Percentiles rank a stretch among this genome's conserved stretches.
These are phyloP conservation scores for Eledona agricola DNA, from an alignment of 2,888 invertebrate species.

Conservation along the genomic window DNA sequence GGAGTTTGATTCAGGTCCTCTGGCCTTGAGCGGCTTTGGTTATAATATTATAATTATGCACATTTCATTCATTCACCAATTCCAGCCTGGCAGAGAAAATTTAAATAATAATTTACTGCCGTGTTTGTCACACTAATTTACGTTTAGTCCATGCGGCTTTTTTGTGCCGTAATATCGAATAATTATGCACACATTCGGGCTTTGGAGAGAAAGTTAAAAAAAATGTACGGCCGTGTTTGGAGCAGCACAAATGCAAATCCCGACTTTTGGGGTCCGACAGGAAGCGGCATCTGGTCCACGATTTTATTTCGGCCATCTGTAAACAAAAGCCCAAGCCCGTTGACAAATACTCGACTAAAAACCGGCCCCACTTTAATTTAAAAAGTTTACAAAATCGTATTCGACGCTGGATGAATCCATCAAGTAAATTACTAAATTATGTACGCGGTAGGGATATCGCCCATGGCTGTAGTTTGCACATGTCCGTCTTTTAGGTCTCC, in stretches of 20 bases:
- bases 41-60: constrained; percentile 21
- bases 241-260: no score
- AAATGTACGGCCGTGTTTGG: no score
- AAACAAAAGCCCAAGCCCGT: no score
- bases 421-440: constrained; percentile 4
- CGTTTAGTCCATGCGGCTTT: not conserved
- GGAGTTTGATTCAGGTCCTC: constrained; percentile 21
- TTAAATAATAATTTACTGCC: not conserved
- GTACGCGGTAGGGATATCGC: not conserved
- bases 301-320: no score
- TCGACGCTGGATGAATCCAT: constrained; percentile 1
- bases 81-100: not conserved
- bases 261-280: no score
- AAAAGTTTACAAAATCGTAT: not conserved
- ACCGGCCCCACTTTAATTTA: constrained; percentile 1
- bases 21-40: constrained; percentile 24
- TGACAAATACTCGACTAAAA: constrained; percentile 3
- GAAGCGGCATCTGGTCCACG: no score
- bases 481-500: constrained; percentile 4
- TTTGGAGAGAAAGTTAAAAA: no score
- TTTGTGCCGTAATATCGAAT: no score
- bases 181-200: no score
- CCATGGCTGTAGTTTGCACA: not conserved
- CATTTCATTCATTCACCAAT: constrained; percentile 24
- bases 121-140: not conserved